Evolutionary conservation across 2,888 invertebrate genomes (phyloP).

Genomic region (Listrodromus nycthemerus): DNA sequence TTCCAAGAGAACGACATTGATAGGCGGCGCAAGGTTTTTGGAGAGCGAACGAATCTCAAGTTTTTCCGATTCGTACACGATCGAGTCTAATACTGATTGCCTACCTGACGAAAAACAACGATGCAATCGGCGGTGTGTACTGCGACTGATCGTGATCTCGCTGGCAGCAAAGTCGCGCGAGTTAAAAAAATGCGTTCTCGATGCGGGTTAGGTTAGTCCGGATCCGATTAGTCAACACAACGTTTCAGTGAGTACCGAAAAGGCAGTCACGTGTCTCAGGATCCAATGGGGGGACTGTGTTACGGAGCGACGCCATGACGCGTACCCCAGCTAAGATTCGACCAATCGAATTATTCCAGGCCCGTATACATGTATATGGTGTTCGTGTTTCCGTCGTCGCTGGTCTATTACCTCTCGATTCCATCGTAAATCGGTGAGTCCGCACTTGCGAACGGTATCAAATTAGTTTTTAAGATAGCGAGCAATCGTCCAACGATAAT

Average conservation of each 20-base stretch:
- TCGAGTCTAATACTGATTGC: background rate
- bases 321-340: constrained; percentile 68
- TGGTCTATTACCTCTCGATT: constrained; percentile 71
- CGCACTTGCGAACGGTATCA: constrained; percentile 48
- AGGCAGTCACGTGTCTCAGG: constrained; percentile 76
- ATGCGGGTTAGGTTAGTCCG: constrained; percentile 68
- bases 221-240: constrained; percentile 62
- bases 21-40: background rate
- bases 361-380: constrained; percentile 80
- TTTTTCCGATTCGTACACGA: too few relatives aligned
- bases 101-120: constrained; percentile 20
- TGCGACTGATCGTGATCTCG: background rate
- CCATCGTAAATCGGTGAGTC: constrained; percentile 77
- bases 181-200: constrained; percentile 31
- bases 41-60: too few relatives aligned
- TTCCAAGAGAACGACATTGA: background rate
- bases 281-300: constrained; percentile 74
- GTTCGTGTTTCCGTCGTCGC: constrained; percentile 78
- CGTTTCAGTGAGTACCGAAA: constrained; percentile 67
- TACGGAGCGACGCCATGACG: constrained; percentile 78
- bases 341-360: constrained; percentile 80
- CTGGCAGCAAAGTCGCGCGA: background rate
- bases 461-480: constrained; percentile 62
- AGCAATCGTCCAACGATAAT: constrained; percentile 28
- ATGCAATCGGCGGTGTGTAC: background rate